These are phyloP conservation scores for Drosophila nigrodunni DNA, from an alignment of 1,140 invertebrate species.

Conservation along the genomic window DNA sequence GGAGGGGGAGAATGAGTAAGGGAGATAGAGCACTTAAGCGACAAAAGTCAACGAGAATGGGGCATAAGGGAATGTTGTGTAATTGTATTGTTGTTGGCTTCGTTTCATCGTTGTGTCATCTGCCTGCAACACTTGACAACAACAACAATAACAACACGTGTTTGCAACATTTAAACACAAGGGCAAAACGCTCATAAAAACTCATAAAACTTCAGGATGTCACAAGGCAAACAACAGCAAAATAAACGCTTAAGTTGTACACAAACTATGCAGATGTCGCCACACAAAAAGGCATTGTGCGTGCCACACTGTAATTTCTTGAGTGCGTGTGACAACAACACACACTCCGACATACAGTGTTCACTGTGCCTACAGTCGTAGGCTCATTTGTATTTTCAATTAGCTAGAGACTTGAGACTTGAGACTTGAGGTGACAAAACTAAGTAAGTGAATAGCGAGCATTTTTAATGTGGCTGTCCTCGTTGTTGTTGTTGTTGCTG, in stretches of 20 bases:
- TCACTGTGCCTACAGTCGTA: constrained; percentile 28
- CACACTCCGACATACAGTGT: constrained; percentile 6
- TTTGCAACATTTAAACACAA: constrained; percentile 36
- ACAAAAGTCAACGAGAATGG: constrained; percentile 53
- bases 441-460: constrained; percentile 32
- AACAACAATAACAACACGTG: constrained; percentile 20
- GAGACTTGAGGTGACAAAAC: constrained; percentile 24
- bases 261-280: constrained; percentile 66
- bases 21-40: constrained; percentile 47
- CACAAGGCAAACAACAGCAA: constrained; percentile 55
- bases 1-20: constrained; percentile 6
- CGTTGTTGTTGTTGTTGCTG: constrained; percentile 35
- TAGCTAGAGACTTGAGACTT: constrained; percentile 45
- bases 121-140: constrained; percentile 46
- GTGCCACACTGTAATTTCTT: constrained; percentile 70
- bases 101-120: constrained; percentile 25
- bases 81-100: constrained; percentile 61
- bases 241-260: constrained; percentile 34
- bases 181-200: constrained; percentile 64
- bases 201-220: constrained; percentile 62
- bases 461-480: no score
- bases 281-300: constrained; percentile 53
- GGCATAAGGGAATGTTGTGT: constrained; percentile 69
- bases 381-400: constrained; percentile 62
- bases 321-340: constrained; percentile 59